Evolutionary conservation across 2,888 invertebrate species (phyloP), one percentile per base, ranked within the genome.

Genomic region (Macrophya annulata): DNA sequence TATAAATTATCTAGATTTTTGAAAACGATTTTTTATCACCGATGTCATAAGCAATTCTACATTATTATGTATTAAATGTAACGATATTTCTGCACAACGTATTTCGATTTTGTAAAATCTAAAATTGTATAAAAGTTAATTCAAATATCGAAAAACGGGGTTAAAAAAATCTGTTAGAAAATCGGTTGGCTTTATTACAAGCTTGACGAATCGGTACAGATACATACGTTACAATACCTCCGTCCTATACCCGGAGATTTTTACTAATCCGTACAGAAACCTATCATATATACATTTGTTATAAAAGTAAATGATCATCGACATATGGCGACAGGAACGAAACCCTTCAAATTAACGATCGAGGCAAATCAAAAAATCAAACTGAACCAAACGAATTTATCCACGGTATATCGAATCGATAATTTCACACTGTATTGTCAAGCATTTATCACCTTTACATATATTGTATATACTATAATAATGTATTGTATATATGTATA

Each of bases 391-490:
- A 68, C 25, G 25, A 25, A 25, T 25, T 6, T 43, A n/a, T 74
- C 45, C 45, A 10, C 21, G 21, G n/a, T 55, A n/a, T 74, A 62
- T 85, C 85, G 85, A 85, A 85, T 85, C 48, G 68, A 31, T 45
- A 31, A 74, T 74, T 74, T 74, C 45, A 74, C 45, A 21, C 84
- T 51, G 10, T 62, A 84, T 84, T 77, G 84, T 84, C 8, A 77
- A 77, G 31, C 84, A 84, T 74, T 84, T 84, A 84, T 74, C 84
- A 84, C 84, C 77, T 65, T 21, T 10, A 1, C 12, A 21, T 71
- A 37, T n/a, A n/a, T 21, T 21, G 45, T 9, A 45, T 17, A 25
- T 17, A n/a, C n/a, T n/a, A n/a, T n/a, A n/a, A n/a, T n/a, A n/a
- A n/a, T n/a, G n/a, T n/a, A n/a, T n/a, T n/a, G n/a, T n/a, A n/a